Conservation (phyloP, 2,113 vertebrate species). For the crab-eating macaque (Macaca fascicularis) region T2T-MFA8v1.1 NC_088384.1:31689501-31690000, state of each 20-base stretch:
- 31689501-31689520: slow-evolving; percentile 97
- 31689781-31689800: not conserved
- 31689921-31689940: not conserved
- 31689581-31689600: not conserved
- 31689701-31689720: not conserved
- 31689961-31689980: no score
- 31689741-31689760: not conserved
- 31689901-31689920: not conserved
- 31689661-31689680: not conserved
- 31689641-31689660: not conserved
- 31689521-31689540: slow-evolving; percentile 95
- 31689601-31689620: not conserved
- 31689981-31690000: no score
- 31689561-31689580: not conserved
- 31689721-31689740: no score
- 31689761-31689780: not conserved
- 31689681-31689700: not conserved
- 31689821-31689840: not conserved
- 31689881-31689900: not conserved
- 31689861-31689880: not conserved
- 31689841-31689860: not conserved
- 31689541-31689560: not conserved
- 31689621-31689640: not conserved
- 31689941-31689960: not conserved
- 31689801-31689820: not conserved